Conservation (phyloP, 1,140 invertebrate species). For the Galendromus occidentalis region DNA sequence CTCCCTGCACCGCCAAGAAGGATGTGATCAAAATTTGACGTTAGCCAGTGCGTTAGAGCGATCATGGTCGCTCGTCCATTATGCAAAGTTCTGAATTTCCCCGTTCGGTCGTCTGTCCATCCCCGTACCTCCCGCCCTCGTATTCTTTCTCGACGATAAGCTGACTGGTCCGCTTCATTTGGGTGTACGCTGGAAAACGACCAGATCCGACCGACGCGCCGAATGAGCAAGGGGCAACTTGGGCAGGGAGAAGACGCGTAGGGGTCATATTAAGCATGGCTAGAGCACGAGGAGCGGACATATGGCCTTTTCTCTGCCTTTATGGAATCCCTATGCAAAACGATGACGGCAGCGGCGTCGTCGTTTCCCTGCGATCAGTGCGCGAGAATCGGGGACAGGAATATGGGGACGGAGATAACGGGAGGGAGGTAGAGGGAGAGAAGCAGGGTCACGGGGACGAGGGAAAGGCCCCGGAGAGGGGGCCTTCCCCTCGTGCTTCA, state of each 20-base stretch:
- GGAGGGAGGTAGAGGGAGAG: neutral
- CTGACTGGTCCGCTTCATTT: no score
- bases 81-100: neutral
- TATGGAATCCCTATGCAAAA: no score
- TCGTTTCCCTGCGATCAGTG: no score
- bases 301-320: no score
- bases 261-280: no score
- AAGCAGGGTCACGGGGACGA: neutral
- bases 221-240: no score
- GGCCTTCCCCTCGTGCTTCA: neutral
- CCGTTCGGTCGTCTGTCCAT: neutral
- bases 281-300: no score
- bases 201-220: no score
- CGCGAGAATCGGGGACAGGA: neutral
- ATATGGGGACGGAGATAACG: neutral
- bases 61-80: neutral
- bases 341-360: no score
- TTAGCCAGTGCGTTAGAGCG: neutral
- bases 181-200: no score
- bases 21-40: constrained; percentile 5
- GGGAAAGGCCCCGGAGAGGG: neutral
- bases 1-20: neutral
- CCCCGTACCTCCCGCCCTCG: neutral
- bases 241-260: no score
- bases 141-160: no score